phyloP scores from a whole-genome alignment of 2,888 invertebrate species.

The Hipparchia semele region DNA sequence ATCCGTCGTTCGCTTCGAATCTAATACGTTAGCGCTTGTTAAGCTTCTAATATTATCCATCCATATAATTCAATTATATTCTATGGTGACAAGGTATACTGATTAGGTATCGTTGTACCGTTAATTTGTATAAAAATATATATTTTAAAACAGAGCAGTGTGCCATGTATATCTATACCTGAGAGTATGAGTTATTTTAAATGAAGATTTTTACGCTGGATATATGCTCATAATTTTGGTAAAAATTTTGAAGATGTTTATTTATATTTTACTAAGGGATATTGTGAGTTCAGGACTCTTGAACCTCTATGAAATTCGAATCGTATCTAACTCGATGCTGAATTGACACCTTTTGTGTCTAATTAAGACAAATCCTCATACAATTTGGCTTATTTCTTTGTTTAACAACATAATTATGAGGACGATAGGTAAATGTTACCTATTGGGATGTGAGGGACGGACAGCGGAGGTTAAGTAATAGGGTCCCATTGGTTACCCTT shows the following conservation, averaged over 20 bases:
- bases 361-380: too few relatives aligned
- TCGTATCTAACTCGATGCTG: background rate
- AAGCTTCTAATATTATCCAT: constrained; percentile 81
- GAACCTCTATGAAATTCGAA: background rate
- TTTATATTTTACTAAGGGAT: constrained; percentile 74
- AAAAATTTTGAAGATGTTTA: constrained; percentile 79
- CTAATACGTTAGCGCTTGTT: constrained; percentile 64
- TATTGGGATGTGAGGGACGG: too few relatives aligned
- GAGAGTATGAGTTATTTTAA: constrained; percentile 76
- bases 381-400: too few relatives aligned
- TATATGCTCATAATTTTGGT: constrained; percentile 82
- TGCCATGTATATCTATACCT: constrained; percentile 80
- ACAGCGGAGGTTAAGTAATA: too few relatives aligned
- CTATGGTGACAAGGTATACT: constrained; percentile 81
- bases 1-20: constrained; percentile 61
- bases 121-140: constrained; percentile 61
- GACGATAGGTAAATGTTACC: too few relatives aligned
- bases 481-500: too few relatives aligned
- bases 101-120: constrained; percentile 65
- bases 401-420: too few relatives aligned
- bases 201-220: constrained; percentile 73
- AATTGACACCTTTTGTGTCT: too few relatives aligned
- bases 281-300: constrained; percentile 49
- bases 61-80: constrained; percentile 82
- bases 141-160: constrained; percentile 67